Conservation (phyloP, 2,888 invertebrate species). For the Brenthis daphne region DNA sequence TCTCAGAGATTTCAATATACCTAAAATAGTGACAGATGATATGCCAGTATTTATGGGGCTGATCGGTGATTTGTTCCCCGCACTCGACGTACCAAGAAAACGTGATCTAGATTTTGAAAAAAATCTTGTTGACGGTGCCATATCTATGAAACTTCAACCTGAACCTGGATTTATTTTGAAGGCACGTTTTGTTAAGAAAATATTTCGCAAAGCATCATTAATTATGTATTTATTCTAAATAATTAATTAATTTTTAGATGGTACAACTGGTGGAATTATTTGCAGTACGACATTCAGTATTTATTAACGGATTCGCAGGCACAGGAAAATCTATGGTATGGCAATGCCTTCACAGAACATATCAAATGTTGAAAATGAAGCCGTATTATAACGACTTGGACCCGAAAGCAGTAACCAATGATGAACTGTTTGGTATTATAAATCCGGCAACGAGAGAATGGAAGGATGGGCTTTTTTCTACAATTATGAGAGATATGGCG, state of each 20-base stretch:
- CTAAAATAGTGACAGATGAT: slow-evolving; percentile 96
- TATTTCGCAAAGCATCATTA: not conserved
- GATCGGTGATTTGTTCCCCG: slow-evolving; percentile 96
- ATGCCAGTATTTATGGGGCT: slow-evolving; percentile 96
- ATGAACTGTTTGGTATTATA: slow-evolving; percentile 96
- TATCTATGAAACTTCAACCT: slow-evolving; percentile 93
- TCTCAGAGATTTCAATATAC: slow-evolving; percentile 95
- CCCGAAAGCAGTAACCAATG: slow-evolving; percentile 97
- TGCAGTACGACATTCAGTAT: slow-evolving; percentile 96
- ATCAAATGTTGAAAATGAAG: slow-evolving; percentile 89
- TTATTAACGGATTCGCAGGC: slow-evolving; percentile 92
- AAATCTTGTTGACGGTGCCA: slow-evolving; percentile 87
- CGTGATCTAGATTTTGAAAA: slow-evolving; percentile 92
- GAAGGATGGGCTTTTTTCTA: slow-evolving; percentile 95
- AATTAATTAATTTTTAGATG: slow-evolving; percentile 79
- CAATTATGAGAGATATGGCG: slow-evolving; percentile 96
- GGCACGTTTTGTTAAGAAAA: slow-evolving; percentile 60
- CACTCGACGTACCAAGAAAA: slow-evolving; percentile 95
- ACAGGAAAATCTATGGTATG: slow-evolving; percentile 97
- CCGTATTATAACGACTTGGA: slow-evolving; percentile 95
- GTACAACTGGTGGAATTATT: slow-evolving; percentile 96
- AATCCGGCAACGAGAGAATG: slow-evolving; percentile 96
- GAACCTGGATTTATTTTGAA: slow-evolving; percentile 94
- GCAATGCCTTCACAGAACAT: slow-evolving; percentile 93
- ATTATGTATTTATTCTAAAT: not conserved